A percentile compares a stretch with the other conserved stretches of the same genome.
These are phyloP conservation scores for Platygyra sinensis DNA, from an alignment of 64 coral and sea anemone species.

Conservation along the genomic window DNA sequence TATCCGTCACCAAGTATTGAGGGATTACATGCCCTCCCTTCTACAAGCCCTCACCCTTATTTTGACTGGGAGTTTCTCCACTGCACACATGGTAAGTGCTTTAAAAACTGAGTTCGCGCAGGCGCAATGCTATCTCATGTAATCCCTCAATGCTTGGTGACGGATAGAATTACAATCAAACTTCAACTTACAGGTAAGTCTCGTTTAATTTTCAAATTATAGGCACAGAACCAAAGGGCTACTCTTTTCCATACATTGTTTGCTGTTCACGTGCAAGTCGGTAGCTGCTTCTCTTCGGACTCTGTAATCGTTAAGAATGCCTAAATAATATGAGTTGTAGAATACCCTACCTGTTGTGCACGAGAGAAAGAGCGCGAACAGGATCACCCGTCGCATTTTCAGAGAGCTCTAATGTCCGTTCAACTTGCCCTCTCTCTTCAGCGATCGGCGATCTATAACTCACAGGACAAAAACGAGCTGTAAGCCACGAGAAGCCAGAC, in stretches of 20 bases:
- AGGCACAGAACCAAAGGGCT: too few relatives aligned
- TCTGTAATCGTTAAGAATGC: not conserved
- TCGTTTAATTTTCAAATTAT: too few relatives aligned
- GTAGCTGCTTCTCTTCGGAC: not conserved
- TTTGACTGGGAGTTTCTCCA: too few relatives aligned
- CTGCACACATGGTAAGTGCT: too few relatives aligned
- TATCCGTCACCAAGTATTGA: too few relatives aligned
- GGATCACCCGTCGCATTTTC: not conserved
- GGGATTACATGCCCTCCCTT: too few relatives aligned
- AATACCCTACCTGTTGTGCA: not conserved
- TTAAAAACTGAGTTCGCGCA: too few relatives aligned
- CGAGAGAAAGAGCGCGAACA: not conserved
- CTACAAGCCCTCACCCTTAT: too few relatives aligned
- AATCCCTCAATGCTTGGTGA: too few relatives aligned
- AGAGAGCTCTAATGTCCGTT: not conserved
- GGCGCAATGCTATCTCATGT: too few relatives aligned
- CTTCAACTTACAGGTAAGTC: too few relatives aligned
- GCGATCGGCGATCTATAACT: not conserved
- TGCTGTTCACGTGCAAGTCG: not conserved
- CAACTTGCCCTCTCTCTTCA: not conserved
- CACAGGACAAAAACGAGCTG: not conserved
- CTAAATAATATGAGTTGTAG: not conserved
- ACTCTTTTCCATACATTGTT: not conserved
- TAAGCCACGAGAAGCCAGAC: not conserved
- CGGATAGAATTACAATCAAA: too few relatives aligned